Conservation (phyloP, 2,797 vertebrate genomes). For the Alca torda region DNA sequence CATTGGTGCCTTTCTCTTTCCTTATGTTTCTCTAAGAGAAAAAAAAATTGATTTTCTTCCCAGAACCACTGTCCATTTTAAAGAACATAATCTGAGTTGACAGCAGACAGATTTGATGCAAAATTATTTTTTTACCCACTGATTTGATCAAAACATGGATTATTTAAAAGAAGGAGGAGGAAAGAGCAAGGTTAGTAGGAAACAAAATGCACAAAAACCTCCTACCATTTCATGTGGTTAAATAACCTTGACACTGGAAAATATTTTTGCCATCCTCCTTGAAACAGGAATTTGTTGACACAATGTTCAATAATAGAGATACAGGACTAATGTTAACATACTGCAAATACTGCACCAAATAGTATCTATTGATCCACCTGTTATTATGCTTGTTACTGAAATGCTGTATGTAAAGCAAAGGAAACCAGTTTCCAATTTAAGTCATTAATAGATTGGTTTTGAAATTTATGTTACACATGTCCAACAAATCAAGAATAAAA, state of each 20-base stretch:
- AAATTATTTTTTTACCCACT: slow-evolving; percentile 53
- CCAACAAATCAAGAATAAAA: slow-evolving; percentile 83
- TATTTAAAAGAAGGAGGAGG: slow-evolving; percentile 52
- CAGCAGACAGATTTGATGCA: slow-evolving; percentile 47
- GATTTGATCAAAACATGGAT: slow-evolving; percentile 62
- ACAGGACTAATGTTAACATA: slow-evolving; percentile 53
- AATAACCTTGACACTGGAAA: slow-evolving; percentile 60
- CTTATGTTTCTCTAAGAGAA: background rate
- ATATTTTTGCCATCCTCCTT: slow-evolving; percentile 59
- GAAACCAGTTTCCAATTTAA: slow-evolving; percentile 71
- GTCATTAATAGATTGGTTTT: slow-evolving; percentile 78
- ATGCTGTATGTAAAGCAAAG: slow-evolving; percentile 45
- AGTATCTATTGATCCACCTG: slow-evolving; percentile 68
- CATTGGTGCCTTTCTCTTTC: background rate
- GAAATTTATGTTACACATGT: slow-evolving; percentile 77
- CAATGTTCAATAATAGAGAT: slow-evolving; percentile 65
- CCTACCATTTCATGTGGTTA: slow-evolving; percentile 21
- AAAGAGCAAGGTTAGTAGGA: background rate
- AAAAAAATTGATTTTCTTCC: background rate
- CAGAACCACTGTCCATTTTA: slow-evolving; percentile 39
- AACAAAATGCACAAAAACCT: background rate
- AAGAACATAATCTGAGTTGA: slow-evolving; percentile 33
- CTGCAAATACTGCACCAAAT: slow-evolving; percentile 47
- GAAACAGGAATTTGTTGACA: slow-evolving; percentile 69
- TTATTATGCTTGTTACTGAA: slow-evolving; percentile 67